Base-by-base conservation (phyloP, 2,797 vertebrate genomes). In the Limosa lapponica region DNA sequence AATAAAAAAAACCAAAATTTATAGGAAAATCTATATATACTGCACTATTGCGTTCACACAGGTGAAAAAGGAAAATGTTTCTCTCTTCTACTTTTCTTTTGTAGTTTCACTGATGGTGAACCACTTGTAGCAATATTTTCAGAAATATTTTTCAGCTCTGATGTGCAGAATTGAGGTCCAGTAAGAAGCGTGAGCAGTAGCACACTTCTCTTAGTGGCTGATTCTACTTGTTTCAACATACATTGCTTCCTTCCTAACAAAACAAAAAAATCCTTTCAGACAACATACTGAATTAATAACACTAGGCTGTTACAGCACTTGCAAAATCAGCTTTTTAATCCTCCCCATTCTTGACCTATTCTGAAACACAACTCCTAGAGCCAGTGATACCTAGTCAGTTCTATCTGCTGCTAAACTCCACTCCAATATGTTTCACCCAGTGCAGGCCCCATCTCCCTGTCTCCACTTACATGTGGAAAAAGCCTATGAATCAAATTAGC, bases 341-440 rank as follows among this genome's bases (percentile, higher is more conserved):
- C 25, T 70, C 11, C 10, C 20, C 1, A 2, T 57, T 46, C 57
- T 32, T 0, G 0, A 64, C 24, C 20, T 32, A 41, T 43, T 67
- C 48, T 8, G 28, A 74, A 62, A 64, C 7, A 39, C 37, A 44
- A 11, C 34, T 34, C n/a, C 20, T 54, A 69, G 49, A 81, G 8
- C 10, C 28, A 30, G 10, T 13, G 24, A 22, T 23, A 41, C 2
- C 37, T 30, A 9, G 13, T 41, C 44, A 65, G 49, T 8, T 28
- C 37, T 64, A 36, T 25, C 44, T 46, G 37, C 57, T 24, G 18
- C 51, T 58, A 64, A 85, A 30, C 27, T 3, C 20, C 4, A 32
- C 25, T 44, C 17, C 48, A 64, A 0, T 14, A 51, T 14, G 20
- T 70, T 70, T 57, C 25, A 70, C 7, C 13, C 22, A 19, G 16